Evolutionary conservation across 2,888 invertebrate genomes (phyloP).

Genomic region (Metallyticus violacea): DNA sequence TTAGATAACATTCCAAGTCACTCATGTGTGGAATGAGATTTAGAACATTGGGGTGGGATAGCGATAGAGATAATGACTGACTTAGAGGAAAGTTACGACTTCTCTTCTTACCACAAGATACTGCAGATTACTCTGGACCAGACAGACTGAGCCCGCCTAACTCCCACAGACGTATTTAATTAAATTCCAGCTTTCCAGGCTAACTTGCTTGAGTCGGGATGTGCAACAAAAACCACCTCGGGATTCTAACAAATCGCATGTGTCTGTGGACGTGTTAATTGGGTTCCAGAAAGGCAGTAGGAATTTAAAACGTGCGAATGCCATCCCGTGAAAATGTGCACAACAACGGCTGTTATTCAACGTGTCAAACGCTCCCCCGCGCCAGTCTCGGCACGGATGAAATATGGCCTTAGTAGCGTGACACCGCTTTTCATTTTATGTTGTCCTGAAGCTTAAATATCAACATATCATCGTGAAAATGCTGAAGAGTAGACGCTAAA

Average conservation of each 20-base stretch:
- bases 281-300: not conserved
- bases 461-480: too few relatives aligned
- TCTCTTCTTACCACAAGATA: not conserved
- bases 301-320: not conserved
- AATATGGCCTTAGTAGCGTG: not conserved
- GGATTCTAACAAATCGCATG: not conserved
- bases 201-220: not conserved
- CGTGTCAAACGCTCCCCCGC: not conserved
- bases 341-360: not conserved
- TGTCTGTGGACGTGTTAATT: not conserved
- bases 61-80: not conserved
- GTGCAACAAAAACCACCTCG: not conserved
- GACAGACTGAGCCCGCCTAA: not conserved
- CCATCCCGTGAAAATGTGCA: not conserved
- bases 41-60: not conserved
- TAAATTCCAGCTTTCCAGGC: not conserved
- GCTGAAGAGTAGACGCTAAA: too few relatives aligned
- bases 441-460: not conserved
- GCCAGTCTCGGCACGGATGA: too few relatives aligned
- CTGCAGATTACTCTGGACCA: not conserved
- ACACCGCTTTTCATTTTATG: not conserved
- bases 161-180: not conserved
- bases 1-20: not conserved
- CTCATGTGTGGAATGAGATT: not conserved
- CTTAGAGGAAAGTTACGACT: not conserved